Evolutionary conservation across 92 coral and sea anemone genomes (phyloP), one percentile per base, ranked within the genome.

Genomic region (Umimayanthus chanpuru): DNA sequence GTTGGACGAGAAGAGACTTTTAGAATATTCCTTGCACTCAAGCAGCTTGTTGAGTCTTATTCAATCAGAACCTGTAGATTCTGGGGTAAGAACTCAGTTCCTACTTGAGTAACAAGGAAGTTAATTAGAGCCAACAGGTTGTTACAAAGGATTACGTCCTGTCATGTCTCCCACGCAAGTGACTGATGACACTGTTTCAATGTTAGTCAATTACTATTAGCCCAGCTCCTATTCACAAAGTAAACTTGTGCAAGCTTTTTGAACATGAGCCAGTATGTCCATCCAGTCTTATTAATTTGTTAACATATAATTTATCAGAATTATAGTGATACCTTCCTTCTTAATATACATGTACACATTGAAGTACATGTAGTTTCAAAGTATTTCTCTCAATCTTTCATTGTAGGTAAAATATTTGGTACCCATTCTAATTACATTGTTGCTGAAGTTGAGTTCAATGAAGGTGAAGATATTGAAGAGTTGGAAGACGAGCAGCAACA

Each of bases 371-470:
- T 25, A 41, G 25, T 40, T 41, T 29, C 61, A 77, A 23, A 16
- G 18, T 11, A 36, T 9, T 70, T 44, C 36, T 81, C 39, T 28
- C 76, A 61, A 16, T 81, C 23, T 65, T 15, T 36, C 28, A 49
- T 38, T 76, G 28, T 88, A 96, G 99, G 99, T 79, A 97, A 97
- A 88, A 88, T 97, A 28, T 93, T 95, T 90, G 99, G 99, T 58
- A 82, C 93, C 50, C 92, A 91, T 88, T 91, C 92, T 64, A 97
- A 94, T 82, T 97, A 97, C 89, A 88, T 95, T 67, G 66, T 97
- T 81, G 97, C 99, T 50, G 99, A 97, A 76, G 99, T 97, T 20
- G 99, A 97, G 91, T 97, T 91, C 81, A 89, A 92, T 81, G 99
- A 97, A 73, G 98, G 99, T 21, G 99, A 97, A 83, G 99, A 97